Evolutionary conservation across 2,797 vertebrate genomes (phyloP).

Genomic region (Sebastes diaconus): DNA sequence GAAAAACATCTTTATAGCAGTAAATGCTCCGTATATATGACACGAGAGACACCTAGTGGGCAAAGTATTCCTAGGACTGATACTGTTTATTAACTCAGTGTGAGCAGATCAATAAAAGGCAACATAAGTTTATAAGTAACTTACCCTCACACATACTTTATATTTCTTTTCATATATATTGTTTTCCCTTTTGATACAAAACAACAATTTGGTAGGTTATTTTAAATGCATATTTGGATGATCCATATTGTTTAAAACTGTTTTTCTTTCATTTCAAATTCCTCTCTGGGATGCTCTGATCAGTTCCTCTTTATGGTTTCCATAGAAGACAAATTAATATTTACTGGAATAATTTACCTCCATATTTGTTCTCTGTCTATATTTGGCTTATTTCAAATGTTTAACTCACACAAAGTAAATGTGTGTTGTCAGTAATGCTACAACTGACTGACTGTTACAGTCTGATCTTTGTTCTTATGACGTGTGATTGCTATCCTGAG

Average conservation of each 20-base stretch:
- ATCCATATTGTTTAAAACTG: too few species aligned
- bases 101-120: neutral
- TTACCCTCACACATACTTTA: too few species aligned
- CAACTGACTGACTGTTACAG: neutral
- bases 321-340: too few species aligned
- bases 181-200: too few species aligned
- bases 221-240: too few species aligned
- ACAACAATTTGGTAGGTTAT: too few species aligned
- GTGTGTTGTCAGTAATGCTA: too few species aligned
- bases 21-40: neutral
- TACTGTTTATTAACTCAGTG: neutral
- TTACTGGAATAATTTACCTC: too few species aligned
- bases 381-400: neutral
- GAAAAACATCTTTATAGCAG: neutral
- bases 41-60: constrained; percentile 53
- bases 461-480: neutral
- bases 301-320: neutral
- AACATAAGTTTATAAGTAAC: too few species aligned
- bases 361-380: neutral
- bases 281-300: neutral
- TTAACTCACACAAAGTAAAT: neutral
- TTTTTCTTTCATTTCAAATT: too few species aligned
- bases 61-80: neutral
- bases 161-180: too few species aligned
- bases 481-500: neutral